A percentile compares a stretch with the other conserved stretches of the same genome.
Evolutionary conservation across 1,140 invertebrate species (phyloP).

Genomic region (Diorhabda carinulata): DNA sequence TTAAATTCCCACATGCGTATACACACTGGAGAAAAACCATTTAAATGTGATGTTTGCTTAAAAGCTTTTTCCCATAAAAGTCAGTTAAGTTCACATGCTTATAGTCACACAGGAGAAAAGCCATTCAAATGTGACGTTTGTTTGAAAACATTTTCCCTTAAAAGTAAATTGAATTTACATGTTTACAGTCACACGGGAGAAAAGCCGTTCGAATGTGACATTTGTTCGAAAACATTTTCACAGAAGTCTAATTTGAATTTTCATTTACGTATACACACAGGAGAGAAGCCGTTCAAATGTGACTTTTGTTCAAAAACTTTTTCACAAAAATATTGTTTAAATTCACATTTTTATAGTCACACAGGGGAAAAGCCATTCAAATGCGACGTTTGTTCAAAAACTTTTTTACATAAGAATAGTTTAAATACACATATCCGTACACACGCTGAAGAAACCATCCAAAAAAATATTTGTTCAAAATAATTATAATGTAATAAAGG

Average conservation of each 20-base stretch:
- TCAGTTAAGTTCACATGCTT: background rate
- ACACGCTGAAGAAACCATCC: background rate
- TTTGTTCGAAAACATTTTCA: background rate
- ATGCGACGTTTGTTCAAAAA: background rate
- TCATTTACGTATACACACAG: background rate
- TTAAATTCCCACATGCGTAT: background rate
- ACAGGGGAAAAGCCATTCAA: background rate
- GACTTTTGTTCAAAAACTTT: background rate
- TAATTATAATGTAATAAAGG: too few relatives aligned
- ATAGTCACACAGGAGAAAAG: background rate
- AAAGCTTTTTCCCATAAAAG: background rate
- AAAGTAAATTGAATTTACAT: background rate
- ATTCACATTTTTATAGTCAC: background rate
- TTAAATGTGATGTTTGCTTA: background rate
- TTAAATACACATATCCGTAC: background rate
- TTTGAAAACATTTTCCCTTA: background rate
- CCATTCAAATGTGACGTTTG: background rate
- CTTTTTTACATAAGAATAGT: background rate
- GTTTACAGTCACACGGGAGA: background rate
- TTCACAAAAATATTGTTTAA: constrained; percentile 16
- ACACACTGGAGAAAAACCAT: background rate
- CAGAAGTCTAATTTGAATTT: background rate
- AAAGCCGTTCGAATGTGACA: background rate
- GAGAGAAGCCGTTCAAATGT: background rate
- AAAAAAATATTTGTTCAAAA: background rate